Evolutionary conservation across 2,888 invertebrate genomes (phyloP).

Genomic region (Platypus cylindrus): DNA sequence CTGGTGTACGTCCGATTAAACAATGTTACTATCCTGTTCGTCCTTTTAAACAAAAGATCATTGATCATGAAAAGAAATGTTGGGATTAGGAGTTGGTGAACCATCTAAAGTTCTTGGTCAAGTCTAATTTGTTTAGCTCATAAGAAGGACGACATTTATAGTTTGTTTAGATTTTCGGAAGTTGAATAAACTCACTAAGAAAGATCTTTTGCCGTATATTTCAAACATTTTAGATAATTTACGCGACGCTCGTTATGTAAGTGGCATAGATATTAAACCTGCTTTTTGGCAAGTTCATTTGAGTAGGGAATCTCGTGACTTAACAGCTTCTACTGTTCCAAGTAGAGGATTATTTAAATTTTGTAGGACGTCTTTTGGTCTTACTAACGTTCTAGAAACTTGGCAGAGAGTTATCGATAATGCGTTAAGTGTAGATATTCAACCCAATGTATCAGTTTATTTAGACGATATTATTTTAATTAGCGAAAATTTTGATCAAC

Average conservation of each 20-base stretch:
- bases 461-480: constrained; percentile 19
- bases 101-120: constrained; percentile 21
- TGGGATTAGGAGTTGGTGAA: constrained; percentile 18
- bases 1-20: too few relatives aligned
- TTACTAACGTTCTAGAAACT: constrained; percentile 22
- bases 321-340: constrained; percentile 24
- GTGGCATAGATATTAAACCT: too few relatives aligned
- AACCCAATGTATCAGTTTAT: constrained; percentile 17
- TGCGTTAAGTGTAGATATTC: constrained; percentile 17
- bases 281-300: constrained; percentile 25
- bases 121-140: constrained; percentile 21
- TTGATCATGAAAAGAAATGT: constrained; percentile 9
- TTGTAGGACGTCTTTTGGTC: constrained; percentile 22
- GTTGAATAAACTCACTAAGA: constrained; percentile 22
- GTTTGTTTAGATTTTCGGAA: constrained; percentile 25
- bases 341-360: constrained; percentile 23
- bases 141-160: constrained; percentile 18
- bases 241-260: too few relatives aligned
- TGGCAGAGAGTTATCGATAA: too few relatives aligned
- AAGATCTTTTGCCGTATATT: constrained; percentile 24
- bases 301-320: constrained; percentile 11
- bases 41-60: too few relatives aligned
- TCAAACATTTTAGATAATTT: constrained; percentile 21
- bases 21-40: too few relatives aligned
- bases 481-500: constrained; percentile 15